Evolutionary conservation across 2,888 invertebrate species (phyloP), one percentile per base, ranked within the genome.

Genomic region (Toxonevra muliebris): DNA sequence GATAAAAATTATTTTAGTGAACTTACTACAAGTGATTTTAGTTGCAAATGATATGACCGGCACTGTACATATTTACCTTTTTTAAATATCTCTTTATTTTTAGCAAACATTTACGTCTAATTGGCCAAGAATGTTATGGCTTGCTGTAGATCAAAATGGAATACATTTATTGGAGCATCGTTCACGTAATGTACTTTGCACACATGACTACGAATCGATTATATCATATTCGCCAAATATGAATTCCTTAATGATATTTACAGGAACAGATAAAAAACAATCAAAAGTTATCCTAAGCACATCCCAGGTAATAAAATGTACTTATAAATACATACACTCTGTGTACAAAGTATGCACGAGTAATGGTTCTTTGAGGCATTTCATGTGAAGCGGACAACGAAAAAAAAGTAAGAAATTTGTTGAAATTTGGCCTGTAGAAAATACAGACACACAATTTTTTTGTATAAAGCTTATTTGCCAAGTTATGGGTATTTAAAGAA

Each of bases 21-120:
- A n/a, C n/a, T n/a, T n/a, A n/a, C n/a, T n/a, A n/a, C n/a, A n/a
- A n/a, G n/a, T n/a, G n/a, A n/a, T n/a, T n/a, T n/a, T n/a, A n/a
- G n/a, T n/a, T n/a, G n/a, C n/a, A n/a, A n/a, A n/a, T n/a, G n/a
- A n/a, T n/a, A n/a, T n/a, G n/a, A n/a, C n/a, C n/a, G n/a, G n/a
- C n/a, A n/a, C n/a, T n/a, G n/a, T n/a, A n/a, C n/a, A n/a, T n/a
- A n/a, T n/a, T n/a, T n/a, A n/a, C n/a, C n/a, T n/a, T 30, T 30
- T 30, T 30, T 30, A 30, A 30, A 2, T 30, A 30, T 30, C 2
- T 64, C 41, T 54, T 48, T n/a, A 60, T 66, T 85, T 86, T 48
- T 84, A 94, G 94, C 97, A 97, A 92, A 94, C 95, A 12, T 97
- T 96, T 84, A 96, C 97, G 13, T 96, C 96, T 40, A 95, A 95